Base-by-base conservation (phyloP, 2,113 vertebrate genomes). In the Aphyosemion australe region DNA sequence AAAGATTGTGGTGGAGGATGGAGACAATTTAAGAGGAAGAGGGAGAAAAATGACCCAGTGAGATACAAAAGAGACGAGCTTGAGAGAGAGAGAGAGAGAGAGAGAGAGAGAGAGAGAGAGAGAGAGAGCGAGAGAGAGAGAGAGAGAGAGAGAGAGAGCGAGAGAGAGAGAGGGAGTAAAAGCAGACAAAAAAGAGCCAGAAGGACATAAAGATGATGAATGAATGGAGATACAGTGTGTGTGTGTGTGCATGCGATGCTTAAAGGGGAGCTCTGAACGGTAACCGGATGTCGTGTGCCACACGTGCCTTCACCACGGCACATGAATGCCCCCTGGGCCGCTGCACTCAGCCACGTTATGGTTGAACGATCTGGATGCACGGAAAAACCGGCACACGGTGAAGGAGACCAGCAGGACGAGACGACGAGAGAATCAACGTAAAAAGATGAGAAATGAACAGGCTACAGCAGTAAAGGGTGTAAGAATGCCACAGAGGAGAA, bases 281-380 rank as follows among this genome's bases (percentile, higher is more conserved):
- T 55, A 62, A 72, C 67, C 8, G 60, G 43, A 72, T 77, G 79
- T 61, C 1, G 68, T 62, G 46, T 58, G 61, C 7, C 59, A 78
- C 72, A 84, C 76, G 84, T 88, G 80, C 66, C 76, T 76, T 41
- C 10, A 49, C 62, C 57, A 61, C 8, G 12, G 65, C 85, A 39
- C 83, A 86, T 71, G 70, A 82, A 61, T 11, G 72, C 86, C 75
- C 65, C 26, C 42, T 47, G 46, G 51, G 67, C 63, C 2, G 39
- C 76, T 72, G 68, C 67, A 76, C 51, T 78, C 70, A 65, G 66
- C 80, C 68, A 72, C 71, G 79, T 72, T 74, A 79, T 34, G 69
- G 80, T 72, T 85, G 58, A 63, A 31, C 2, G 14, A 42, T 18
- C 50, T 7, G 57, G 2, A 41, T 48, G 5, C 50, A 68, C 71